Conservation (phyloP, 1,140 invertebrate genomes). For the Penaeus indicus region DNA sequence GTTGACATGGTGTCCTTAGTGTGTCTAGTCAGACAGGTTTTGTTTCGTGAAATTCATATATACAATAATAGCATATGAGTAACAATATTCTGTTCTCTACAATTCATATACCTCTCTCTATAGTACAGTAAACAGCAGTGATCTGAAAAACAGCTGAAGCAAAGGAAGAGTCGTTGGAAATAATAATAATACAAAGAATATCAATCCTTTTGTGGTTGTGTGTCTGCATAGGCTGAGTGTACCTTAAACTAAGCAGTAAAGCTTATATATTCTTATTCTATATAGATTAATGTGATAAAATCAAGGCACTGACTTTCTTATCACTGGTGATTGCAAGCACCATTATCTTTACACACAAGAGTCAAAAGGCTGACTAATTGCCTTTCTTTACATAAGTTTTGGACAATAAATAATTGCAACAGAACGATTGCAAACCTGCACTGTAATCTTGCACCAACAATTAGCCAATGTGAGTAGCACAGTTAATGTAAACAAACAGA, state of each 20-base stretch:
- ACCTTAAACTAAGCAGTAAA: slow-evolving; percentile 57
- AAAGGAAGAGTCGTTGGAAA: slow-evolving; percentile 25
- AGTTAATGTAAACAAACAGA: too few relatives aligned
- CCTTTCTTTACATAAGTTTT: slow-evolving; percentile 17
- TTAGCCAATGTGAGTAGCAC: too few relatives aligned
- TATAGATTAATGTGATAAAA: slow-evolving; percentile 50
- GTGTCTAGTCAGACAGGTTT: slow-evolving; percentile 44
- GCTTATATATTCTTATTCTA: slow-evolving; percentile 58
- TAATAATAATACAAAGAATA: slow-evolving; percentile 30
- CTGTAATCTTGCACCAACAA: too few relatives aligned
- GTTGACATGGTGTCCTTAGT: slow-evolving; percentile 16
- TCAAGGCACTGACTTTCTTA: slow-evolving; percentile 58
- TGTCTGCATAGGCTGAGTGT: slow-evolving; percentile 34
- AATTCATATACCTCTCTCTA: slow-evolving; percentile 37
- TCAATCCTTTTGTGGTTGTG: slow-evolving; percentile 20
- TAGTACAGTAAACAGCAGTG: slow-evolving; percentile 38
- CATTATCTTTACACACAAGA: neutral
- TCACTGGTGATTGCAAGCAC: slow-evolving; percentile 42
- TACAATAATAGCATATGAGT: slow-evolving; percentile 51
- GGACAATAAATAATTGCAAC: slow-evolving; percentile 48
- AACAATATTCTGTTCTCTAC: slow-evolving; percentile 46
- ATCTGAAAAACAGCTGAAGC: slow-evolving; percentile 47
- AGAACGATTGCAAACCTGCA: slow-evolving; percentile 13
- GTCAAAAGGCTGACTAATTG: slow-evolving; percentile 27
- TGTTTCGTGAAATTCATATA: slow-evolving; percentile 54